These are phyloP conservation scores for Pristionchus japonicus DNA, from an alignment of 2,888 invertebrate species.

Conservation along the genomic window DNA sequence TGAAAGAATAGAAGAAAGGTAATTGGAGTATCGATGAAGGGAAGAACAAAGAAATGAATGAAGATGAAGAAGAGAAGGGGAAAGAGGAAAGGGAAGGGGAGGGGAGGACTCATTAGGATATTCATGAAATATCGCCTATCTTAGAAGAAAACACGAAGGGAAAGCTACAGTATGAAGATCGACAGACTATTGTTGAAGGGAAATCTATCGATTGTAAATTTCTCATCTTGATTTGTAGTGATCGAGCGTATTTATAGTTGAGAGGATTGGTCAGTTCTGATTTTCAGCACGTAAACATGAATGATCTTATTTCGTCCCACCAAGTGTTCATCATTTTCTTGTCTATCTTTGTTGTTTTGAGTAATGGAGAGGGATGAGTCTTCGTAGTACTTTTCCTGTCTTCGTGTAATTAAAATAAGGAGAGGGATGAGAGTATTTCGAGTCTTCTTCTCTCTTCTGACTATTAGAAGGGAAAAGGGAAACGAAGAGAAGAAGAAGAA, in stretches of 20 bases:
- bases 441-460: background rate
- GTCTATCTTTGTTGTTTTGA: background rate
- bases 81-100: background rate
- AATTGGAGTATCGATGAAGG: background rate
- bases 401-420: background rate
- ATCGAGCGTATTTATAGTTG: too few species aligned
- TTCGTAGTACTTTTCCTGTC: background rate
- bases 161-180: background rate
- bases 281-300: too few species aligned
- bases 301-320: background rate
- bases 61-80: background rate
- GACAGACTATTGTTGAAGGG: background rate
- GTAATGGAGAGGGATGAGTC: background rate
- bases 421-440: background rate
- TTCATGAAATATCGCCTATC: background rate
- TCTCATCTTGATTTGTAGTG: too few species aligned
- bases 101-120: background rate
- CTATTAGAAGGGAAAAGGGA: background rate
- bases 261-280: too few species aligned
- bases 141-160: background rate
- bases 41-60: constrained; percentile 8
- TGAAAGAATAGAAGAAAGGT: background rate
- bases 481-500: background rate
- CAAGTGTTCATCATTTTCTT: background rate
- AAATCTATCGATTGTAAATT: background rate